Base-by-base conservation (phyloP, 2,113 vertebrate genomes). In the Oreochromis niloticus region DNA sequence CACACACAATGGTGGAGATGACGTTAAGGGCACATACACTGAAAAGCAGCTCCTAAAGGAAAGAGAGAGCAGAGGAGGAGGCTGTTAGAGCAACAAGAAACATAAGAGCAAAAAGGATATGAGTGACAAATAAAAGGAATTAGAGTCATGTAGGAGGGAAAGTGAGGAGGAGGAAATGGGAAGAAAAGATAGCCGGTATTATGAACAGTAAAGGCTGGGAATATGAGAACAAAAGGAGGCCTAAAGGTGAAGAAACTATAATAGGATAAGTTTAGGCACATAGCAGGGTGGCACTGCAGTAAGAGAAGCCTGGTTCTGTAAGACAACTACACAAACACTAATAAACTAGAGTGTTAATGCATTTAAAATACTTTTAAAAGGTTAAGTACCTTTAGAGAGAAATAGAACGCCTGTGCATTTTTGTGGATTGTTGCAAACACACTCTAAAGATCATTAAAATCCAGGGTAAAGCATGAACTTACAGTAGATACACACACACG, bases 1-100 rank as follows among this genome's bases (percentile, higher is more conserved):
- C 98, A 61, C 99, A 99, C 91, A 99, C 98, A 71, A 99, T 98
- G 92, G 99, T 99, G 95, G 99, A 99, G 95, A 99, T 97, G 95
- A 99, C 97, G 68, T 99, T 99, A 90, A 99, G 97, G 92, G 98
- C 98, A 12, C 99, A 99, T 68, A 99, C 98, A 6, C 98, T 99
- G 95, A 99, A 99, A 91, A 99, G 96, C 93, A 99, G 97, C 95
- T 99, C 98, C 98, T 99, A 95, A 4, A 86, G 63, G 39, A 83
- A 63, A 82, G 68, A 36, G 9, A 41, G 39, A 57, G 54, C 30
- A 85, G 83, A 88, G 57, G 71, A 87, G 82, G 85, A 86, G 52
- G 87, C 79, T 17, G 88, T 92, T 87, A 94, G 88, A 82, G 63
- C 36, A 85, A 34, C 54, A 17, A 50, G 57, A 34, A 73, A 85